Evolutionary conservation across 2,888 invertebrate species (phyloP), one percentile per base, ranked within the genome.

Genomic region (Altica lythri): DNA sequence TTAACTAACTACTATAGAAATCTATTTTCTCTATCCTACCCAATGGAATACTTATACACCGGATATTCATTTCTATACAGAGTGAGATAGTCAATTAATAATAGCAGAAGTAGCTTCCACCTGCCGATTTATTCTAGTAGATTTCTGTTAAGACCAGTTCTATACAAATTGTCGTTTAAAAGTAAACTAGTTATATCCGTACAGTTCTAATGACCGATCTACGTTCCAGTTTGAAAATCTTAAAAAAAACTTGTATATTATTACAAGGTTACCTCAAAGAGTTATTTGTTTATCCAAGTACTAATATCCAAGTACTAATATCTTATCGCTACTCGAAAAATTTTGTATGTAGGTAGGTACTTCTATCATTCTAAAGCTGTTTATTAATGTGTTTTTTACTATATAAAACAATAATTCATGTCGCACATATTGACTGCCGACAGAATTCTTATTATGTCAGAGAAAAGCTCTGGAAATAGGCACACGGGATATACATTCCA

Each of bases 141-240:
- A 55, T 48, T 58, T 52, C 54, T 50, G 49, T 55, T 55, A 45
- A 51, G 47, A 46, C 27, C 27, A 17, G 49, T 32, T 49, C 32
- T 22, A 16, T 43, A 53, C 48, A 55, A 59, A 46, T 47, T 44
- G 50, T 46, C 40, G 35, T 19, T 19, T 56, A 35, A 34, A 46
- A 47, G 53, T 38, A 48, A 56, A 56, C 50, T 45, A 44, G 49
- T 53, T 22, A 43, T 59, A 47, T 59, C 62, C 60, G 59, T 63
- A 60, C 59, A 63, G 70, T 70, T 73, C 72, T 71, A 68, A 66
- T 73, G 73, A 74, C 74, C 74, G 74, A 68, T 67, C 71, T 68
- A 61, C 72, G 74, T 68, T 73, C 74, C 66, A 73, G 71, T 69
- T 72, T 61, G 47, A 38, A 40, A 51, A 59, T 30, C 46, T 52